A percentile compares a stretch with the other conserved stretches of the same genome.
phyloP scores from a whole-genome alignment of 2,888 invertebrate genomes.

The Erynnis tages region DNA sequence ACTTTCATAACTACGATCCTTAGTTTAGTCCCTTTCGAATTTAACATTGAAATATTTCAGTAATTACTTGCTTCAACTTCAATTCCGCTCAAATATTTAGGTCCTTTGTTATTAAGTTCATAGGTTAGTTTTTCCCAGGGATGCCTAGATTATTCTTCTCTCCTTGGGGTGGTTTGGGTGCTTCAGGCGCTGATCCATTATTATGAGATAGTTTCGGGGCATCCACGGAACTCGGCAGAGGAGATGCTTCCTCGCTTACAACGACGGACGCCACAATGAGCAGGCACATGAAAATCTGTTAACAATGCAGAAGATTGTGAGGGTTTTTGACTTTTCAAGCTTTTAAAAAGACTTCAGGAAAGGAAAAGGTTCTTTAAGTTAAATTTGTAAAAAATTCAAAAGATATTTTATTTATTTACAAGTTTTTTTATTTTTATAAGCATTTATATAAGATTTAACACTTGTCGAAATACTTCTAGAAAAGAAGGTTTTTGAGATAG shows the following conservation, averaged over 20 bases:
- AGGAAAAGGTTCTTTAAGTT: too few species aligned
- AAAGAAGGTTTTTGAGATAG: too few species aligned
- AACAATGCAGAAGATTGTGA: not conserved
- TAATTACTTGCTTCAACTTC: not conserved
- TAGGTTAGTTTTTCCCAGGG: constrained; percentile 16
- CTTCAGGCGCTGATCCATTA: constrained; percentile 10
- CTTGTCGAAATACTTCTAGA: too few species aligned
- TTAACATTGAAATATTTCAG: not conserved
- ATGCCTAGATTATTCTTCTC: constrained; percentile 8
- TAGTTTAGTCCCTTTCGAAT: too few species aligned
- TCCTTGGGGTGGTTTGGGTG: constrained; percentile 13
- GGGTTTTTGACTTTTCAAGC: too few species aligned
- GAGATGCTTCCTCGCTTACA: constrained; percentile 9
- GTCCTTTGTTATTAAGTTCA: not conserved
- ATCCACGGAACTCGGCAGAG: not conserved
- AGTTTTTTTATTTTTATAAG: too few species aligned
- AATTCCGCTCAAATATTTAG: constrained; percentile 1
- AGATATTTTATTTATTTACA: too few species aligned
- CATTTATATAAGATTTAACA: too few species aligned
- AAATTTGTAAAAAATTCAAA: too few species aligned
- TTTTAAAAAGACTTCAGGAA: too few species aligned
- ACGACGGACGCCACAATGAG: constrained; percentile 51
- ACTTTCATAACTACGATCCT: too few species aligned
- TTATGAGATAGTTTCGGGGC: not conserved
- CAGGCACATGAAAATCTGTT: constrained; percentile 53